Base-by-base conservation (phyloP, 2,888 invertebrate genomes). In the Pyrrhosoma nymphula region DNA sequence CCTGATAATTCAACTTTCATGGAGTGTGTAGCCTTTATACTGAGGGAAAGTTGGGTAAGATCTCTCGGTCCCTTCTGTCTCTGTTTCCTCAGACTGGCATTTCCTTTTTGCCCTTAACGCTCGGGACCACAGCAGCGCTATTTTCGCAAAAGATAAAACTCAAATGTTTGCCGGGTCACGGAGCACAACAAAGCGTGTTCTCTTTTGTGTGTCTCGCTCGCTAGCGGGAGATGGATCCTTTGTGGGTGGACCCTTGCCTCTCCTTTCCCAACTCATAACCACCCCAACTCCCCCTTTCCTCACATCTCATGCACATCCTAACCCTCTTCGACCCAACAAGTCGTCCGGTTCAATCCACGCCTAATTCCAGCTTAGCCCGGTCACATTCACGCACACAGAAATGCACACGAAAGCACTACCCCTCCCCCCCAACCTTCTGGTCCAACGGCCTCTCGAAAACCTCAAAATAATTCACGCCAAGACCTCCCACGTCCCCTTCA, bases 111-210 rank as follows among this genome's bases (percentile, higher is more conserved):
- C 82, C 82, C 82, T 35, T 16, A 35, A 35, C 82, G 30, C 35
- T 82, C 82, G 12, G 82, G 35, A 82, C 82, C 82, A 82, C 82
- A 30, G 1, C 82, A 82, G 82, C 35, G 82, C 82, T 26, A 82
- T 82, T 82, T 82, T 35, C 1, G 82, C 82, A 82, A 82, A 26
- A 75, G 26, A 69, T 69, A 75, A 93, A 93, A 69, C 91, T 39
- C 35, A 56, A 60, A 91, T 63, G 39, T 91, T 63, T 63, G 63
- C 39, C 91, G 47, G 93, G 47, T 93, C 30, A 39, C 91, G 56
- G 93, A 69, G 47, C 63, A 93, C 93, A 93, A 75, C 93, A 93
- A 93, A 69, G 91, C 91, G 35, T 60, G 60, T 60, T 60, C 20
- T 60, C 60, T 60, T 20, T 47, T 93, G 69, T 75, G 69, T 75